Conservation (phyloP, 2,113 vertebrate species). For the Gasterosteus aculeatus region DNA sequence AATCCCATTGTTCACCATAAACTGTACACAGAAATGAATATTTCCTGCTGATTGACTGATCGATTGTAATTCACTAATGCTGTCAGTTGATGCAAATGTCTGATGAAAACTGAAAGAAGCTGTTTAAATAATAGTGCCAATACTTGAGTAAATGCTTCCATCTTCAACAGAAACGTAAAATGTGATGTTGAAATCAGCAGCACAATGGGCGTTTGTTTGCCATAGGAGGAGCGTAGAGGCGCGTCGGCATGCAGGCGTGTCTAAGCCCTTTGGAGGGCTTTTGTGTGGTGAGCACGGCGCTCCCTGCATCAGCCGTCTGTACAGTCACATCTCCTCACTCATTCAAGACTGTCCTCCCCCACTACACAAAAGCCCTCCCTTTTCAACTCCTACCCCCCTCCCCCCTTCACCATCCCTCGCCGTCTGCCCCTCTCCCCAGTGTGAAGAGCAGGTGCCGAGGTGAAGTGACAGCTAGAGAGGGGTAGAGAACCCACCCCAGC, state of each 20-base stretch:
- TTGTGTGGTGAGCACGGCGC: slow-evolving; percentile 37
- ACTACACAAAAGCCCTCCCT: slow-evolving; percentile 52
- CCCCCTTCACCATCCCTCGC: slow-evolving; percentile 14
- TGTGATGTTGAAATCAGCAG: not conserved
- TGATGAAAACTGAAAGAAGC: not conserved
- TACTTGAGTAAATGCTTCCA: not conserved
- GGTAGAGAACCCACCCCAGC: slow-evolving; percentile 6
- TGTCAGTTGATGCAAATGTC: not conserved
- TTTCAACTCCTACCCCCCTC: not conserved
- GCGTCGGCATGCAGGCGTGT: slow-evolving; percentile 8
- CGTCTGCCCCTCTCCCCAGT: slow-evolving; percentile 27
- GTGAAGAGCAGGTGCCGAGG: slow-evolving; percentile 72
- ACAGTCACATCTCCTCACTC: slow-evolving; percentile 29
- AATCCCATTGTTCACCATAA: not conserved
- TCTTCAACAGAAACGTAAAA: not conserved
- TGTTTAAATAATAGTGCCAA: not conserved
- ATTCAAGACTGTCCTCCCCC: slow-evolving; percentile 37
- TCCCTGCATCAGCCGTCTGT: slow-evolving; percentile 35
- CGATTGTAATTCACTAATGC: too few species aligned
- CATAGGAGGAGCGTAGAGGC: slow-evolving; percentile 1
- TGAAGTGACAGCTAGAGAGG: slow-evolving; percentile 31
- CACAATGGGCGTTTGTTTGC: not conserved
- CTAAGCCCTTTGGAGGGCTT: slow-evolving; percentile 53
- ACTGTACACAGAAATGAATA: not conserved
- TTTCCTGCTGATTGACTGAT: too few species aligned